These are phyloP conservation scores for Elephas maximus DNA, from an alignment of 2,113 vertebrate species.

Conservation along the genomic window DNA sequence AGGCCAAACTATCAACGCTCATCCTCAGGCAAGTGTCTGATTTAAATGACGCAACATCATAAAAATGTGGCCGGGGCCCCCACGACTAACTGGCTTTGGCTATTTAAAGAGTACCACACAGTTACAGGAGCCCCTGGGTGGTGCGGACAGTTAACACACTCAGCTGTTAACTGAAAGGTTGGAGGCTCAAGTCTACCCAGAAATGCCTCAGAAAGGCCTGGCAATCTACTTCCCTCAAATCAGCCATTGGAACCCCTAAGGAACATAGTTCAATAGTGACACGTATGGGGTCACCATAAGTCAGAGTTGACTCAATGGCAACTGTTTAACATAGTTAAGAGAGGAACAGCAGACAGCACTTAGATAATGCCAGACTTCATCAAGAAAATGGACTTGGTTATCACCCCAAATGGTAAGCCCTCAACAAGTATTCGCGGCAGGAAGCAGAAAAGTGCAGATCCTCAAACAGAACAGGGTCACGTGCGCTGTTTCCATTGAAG, in stretches of 20 bases:
- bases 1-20: neutral
- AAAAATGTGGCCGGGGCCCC: neutral
- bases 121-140: neutral
- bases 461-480: neutral
- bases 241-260: neutral
- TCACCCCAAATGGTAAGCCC: neutral
- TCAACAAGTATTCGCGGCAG: neutral
- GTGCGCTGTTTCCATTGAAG: neutral
- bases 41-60: slow-evolving; percentile 9
- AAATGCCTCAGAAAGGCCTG: neutral
- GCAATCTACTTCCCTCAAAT: too few relatives aligned
- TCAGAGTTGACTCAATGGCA: neutral
- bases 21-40: neutral
- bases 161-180: too few relatives aligned
- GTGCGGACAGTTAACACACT: too few relatives aligned
- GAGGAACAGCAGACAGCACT: neutral
- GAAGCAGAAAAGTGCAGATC: neutral
- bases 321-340: neutral
- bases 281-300: neutral
- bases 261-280: neutral
- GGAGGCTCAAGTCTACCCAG: neutral
- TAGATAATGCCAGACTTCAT: neutral
- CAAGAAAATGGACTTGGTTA: neutral
- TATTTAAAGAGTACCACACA: neutral
- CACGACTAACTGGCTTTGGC: neutral